These are phyloP conservation scores for Morone chrysops DNA, from an alignment of 2,113 vertebrate genomes.

Conservation along the genomic window DNA sequence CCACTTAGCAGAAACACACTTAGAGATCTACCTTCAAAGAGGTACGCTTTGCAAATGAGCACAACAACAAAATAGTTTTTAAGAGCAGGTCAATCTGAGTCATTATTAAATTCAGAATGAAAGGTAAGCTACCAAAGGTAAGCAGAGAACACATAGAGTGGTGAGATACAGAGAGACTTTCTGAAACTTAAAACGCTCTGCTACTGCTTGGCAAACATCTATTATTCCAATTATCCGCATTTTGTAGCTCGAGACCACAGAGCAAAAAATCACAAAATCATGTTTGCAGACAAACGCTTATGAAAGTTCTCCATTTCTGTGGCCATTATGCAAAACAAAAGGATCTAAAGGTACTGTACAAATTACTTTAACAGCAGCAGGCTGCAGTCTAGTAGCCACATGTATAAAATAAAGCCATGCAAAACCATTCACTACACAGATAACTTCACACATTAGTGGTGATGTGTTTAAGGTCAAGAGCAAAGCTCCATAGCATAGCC, in stretches of 20 bases:
- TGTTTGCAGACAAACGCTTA: background rate
- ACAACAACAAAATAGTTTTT: conserved; percentile 26
- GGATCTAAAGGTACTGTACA: background rate
- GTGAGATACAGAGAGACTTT: background rate
- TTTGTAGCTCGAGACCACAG: background rate
- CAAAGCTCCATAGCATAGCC: background rate
- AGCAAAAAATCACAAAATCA: conserved; percentile 11
- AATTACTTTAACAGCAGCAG: conserved; percentile 18
- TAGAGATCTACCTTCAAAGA: conserved; percentile 53
- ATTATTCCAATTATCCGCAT: conserved; percentile 44
- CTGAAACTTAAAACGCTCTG: conserved; percentile 18
- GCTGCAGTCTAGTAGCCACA: background rate
- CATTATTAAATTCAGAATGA: conserved; percentile 25
- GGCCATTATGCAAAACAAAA: conserved; percentile 43
- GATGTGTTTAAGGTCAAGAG: conserved; percentile 1
- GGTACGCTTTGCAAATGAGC: conserved; percentile 26
- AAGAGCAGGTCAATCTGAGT: conserved; percentile 45
- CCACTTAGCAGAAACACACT: conserved; percentile 47
- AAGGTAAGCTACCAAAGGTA: conserved; percentile 27
- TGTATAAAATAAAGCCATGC: background rate
- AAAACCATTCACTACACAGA: background rate
- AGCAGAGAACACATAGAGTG: conserved; percentile 3
- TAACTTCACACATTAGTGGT: conserved; percentile 7
- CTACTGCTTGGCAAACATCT: conserved; percentile 23
- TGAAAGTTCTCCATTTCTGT: background rate